Conservation (phyloP, 1,140 invertebrate species). For the Aplysia californica region DNA sequence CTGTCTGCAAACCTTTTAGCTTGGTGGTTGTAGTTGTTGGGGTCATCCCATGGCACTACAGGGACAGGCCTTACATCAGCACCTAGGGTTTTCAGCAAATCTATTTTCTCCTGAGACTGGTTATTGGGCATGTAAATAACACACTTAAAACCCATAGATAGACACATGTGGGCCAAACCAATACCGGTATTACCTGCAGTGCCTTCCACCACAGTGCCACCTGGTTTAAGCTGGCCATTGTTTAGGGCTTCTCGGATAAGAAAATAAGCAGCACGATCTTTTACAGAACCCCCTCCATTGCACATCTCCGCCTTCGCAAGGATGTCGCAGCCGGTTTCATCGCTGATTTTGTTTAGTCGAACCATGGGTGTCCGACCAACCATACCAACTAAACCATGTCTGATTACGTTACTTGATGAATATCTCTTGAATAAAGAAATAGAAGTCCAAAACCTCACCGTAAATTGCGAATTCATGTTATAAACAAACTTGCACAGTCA, state of each 20-base stretch:
- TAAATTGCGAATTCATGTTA: no score
- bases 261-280: slow-evolving; percentile 66
- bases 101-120: slow-evolving; percentile 68
- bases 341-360: slow-evolving; percentile 63
- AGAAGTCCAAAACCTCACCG: no score
- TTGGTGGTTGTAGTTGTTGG: slow-evolving; percentile 67
- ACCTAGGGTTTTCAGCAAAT: slow-evolving; percentile 61
- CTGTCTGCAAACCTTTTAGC: slow-evolving; percentile 64
- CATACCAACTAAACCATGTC: slow-evolving; percentile 60
- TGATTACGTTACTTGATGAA: no score
- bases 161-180: slow-evolving; percentile 68
- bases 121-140: slow-evolving; percentile 69
- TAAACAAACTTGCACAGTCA: no score
- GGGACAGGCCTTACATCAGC: slow-evolving; percentile 62
- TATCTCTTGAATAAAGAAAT: no score
- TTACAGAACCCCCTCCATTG: slow-evolving; percentile 68
- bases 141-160: slow-evolving; percentile 66
- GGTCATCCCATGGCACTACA: slow-evolving; percentile 62
- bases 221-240: slow-evolving; percentile 57
- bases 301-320: slow-evolving; percentile 67
- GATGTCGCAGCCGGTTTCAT: slow-evolving; percentile 68
- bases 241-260: slow-evolving; percentile 65
- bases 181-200: slow-evolving; percentile 70
- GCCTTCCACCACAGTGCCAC: slow-evolving; percentile 67
- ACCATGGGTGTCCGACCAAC: slow-evolving; percentile 66